Conservation (phyloP, 2,113 vertebrate genomes). For the Apeltes quadracus region DNA sequence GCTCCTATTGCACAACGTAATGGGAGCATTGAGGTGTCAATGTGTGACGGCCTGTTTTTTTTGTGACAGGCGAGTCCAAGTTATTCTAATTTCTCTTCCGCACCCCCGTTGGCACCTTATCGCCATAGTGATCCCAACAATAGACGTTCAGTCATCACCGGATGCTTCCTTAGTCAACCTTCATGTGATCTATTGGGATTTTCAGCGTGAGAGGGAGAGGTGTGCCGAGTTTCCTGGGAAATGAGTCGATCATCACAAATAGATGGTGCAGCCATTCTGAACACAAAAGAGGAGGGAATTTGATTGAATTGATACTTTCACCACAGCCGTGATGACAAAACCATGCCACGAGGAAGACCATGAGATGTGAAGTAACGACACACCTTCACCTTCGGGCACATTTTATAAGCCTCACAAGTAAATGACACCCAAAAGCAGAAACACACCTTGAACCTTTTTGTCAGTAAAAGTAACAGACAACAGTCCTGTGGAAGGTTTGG, state of each 20-base stretch:
- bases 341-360: background rate
- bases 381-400: no score
- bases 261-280: no score
- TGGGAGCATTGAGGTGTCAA: no score
- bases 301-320: no score
- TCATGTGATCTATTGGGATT: background rate
- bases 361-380: background rate
- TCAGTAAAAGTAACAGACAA: slow-evolving; percentile 4
- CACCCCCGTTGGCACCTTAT: slow-evolving; percentile 3
- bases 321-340: no score
- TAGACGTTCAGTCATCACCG: background rate
- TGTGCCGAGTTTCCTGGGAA: background rate
- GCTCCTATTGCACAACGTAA: no score
- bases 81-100: background rate
- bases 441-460: background rate
- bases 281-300: no score
- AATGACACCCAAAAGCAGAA: background rate
- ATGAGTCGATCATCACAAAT: no score
- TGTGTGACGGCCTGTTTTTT: background rate
- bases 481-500: slow-evolving; percentile 4
- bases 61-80: background rate
- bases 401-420: background rate
- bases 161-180: background rate
- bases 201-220: background rate
- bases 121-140: background rate